phyloP scores from a whole-genome alignment of 2,113 vertebrate species.

The Xyliphius kryptos region DNA sequence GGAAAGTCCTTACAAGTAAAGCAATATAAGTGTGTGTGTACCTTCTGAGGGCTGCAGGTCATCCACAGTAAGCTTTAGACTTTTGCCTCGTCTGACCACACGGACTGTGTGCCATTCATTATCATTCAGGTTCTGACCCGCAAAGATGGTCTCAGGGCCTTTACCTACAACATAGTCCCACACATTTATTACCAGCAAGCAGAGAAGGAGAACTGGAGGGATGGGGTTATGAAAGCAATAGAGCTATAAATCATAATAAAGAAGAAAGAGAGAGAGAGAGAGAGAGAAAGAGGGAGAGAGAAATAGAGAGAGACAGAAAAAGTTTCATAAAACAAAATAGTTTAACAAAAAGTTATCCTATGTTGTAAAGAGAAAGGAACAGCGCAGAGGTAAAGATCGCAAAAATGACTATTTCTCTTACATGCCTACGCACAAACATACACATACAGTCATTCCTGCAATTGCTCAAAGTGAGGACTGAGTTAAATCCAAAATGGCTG shows the following conservation, averaged over 20 bases:
- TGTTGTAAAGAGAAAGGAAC: constrained; percentile 14
- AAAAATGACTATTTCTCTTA: constrained; percentile 3
- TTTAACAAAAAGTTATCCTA: too few species aligned
- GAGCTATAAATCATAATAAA: constrained; percentile 16
- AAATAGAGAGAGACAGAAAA: constrained; percentile 15
- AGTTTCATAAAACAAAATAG: background rate
- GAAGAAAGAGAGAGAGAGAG: too few species aligned
- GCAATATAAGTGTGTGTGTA: too few species aligned
- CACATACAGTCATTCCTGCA: constrained; percentile 30
- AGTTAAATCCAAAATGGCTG: too few species aligned
- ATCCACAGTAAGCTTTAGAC: constrained; percentile 92
- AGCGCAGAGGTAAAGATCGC: constrained; percentile 16
- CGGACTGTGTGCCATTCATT: constrained; percentile 99
- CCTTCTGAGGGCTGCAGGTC: constrained; percentile 80
- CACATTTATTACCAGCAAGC: constrained; percentile 70
- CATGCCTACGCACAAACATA: constrained; percentile 28
- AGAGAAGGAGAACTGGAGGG: constrained; percentile 14
- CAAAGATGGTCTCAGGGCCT: constrained; percentile 99
- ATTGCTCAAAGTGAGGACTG: too few species aligned
- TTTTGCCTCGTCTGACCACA: constrained; percentile 93
- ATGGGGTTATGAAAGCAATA: constrained; percentile 19
- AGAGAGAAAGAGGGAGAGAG: constrained; percentile 28
- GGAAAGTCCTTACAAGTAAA: too few species aligned
- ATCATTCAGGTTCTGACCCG: constrained; percentile 98
- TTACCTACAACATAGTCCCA: constrained; percentile 99